phyloP scores from a whole-genome alignment of 2,888 invertebrate species.

The Thereva nobilitata region DNA sequence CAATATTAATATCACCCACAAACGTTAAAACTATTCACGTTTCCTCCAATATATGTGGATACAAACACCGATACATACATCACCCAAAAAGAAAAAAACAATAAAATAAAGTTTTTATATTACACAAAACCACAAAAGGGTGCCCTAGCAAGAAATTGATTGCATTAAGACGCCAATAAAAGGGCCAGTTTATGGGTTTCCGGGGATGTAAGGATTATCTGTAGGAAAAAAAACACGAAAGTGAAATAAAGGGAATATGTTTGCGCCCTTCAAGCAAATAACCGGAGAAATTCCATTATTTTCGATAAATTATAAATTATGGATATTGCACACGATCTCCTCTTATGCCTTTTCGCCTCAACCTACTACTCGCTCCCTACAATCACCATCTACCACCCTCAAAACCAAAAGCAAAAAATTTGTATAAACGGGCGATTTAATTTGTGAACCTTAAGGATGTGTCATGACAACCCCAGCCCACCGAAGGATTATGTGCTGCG shows the following conservation, averaged over 20 bases:
- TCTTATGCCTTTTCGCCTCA: too few relatives aligned
- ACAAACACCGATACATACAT: too few relatives aligned
- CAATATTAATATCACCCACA: too few relatives aligned
- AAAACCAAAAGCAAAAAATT: background rate
- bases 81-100: too few relatives aligned
- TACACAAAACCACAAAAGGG: background rate
- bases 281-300: conserved; percentile 14
- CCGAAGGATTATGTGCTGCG: background rate
- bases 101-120: too few relatives aligned
- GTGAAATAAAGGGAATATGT: too few relatives aligned
- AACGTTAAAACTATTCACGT: too few relatives aligned
- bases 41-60: too few relatives aligned
- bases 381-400: too few relatives aligned
- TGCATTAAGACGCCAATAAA: conserved; percentile 29
- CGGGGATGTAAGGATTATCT: conserved; percentile 11
- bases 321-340: conserved; percentile 22
- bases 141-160: conserved; percentile 17
- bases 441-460: conserved; percentile 17
- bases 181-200: conserved; percentile 23
- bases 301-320: conserved; percentile 30
- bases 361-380: too few relatives aligned
- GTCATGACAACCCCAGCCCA: background rate
- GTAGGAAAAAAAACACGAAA: background rate
- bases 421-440: conserved; percentile 16
- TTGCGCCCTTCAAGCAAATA: background rate